Evolutionary conservation across 2,797 vertebrate species (phyloP).

Genomic region (Caiman crocodilus): DNA sequence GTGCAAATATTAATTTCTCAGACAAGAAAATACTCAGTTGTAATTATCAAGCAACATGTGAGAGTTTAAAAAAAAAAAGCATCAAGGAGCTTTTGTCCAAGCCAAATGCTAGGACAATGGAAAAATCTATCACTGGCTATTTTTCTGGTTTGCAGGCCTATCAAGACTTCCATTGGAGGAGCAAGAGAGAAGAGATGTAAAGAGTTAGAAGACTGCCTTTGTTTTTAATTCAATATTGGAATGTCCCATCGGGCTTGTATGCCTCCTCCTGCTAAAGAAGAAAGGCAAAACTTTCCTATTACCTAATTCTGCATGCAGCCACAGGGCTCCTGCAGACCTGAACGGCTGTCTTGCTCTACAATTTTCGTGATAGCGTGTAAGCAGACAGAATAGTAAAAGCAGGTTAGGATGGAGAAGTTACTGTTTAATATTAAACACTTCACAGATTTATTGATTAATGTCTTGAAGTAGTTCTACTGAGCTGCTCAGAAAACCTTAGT

Average conservation of each 20-base stretch:
- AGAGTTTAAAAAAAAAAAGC: neutral
- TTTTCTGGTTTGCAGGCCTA: neutral
- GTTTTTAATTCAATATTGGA: neutral
- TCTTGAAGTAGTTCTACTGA: neutral
- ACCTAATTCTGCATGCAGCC: neutral
- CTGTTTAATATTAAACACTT: neutral
- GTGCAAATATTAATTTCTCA: neutral
- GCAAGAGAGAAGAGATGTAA: neutral
- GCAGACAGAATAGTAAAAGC: neutral
- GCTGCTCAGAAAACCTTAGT: neutral
- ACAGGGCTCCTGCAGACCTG: neutral
- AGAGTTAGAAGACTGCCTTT: neutral
- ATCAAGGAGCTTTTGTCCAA: neutral
- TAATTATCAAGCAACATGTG: neutral
- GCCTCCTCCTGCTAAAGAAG: neutral
- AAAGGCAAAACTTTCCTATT: neutral
- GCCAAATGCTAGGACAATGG: neutral
- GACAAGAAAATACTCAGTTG: neutral
- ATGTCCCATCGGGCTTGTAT: neutral
- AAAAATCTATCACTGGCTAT: neutral
- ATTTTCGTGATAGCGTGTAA: neutral
- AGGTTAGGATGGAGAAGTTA: neutral
- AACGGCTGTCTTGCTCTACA: neutral
- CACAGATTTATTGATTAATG: neutral
- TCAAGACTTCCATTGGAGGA: neutral